phyloP scores from a whole-genome alignment of 2,113 vertebrate genomes.

The Chaetops frenatus region DNA sequence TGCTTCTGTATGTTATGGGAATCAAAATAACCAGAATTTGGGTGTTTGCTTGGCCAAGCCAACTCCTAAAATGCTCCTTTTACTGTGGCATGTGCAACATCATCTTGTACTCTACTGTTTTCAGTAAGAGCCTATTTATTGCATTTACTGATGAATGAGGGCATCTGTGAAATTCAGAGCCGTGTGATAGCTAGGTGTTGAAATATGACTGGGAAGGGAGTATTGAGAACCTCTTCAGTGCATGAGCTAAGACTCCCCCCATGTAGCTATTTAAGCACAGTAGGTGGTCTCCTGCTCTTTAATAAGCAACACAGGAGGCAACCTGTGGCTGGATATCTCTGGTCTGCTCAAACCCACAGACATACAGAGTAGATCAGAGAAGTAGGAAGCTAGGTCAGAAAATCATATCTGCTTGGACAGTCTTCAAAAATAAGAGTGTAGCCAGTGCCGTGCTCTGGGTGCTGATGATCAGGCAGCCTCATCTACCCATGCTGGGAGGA shows the following conservation, averaged over 20 bases:
- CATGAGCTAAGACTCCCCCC: neutral
- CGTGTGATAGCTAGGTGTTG: neutral
- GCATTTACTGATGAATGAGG: neutral
- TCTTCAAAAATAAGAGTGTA: neutral
- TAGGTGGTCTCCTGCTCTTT: neutral
- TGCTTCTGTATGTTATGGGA: neutral
- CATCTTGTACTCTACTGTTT: neutral
- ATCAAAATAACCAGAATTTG: neutral
- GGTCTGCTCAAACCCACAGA: neutral
- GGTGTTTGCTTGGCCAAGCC: neutral
- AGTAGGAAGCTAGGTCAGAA: neutral
- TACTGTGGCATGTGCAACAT: neutral
- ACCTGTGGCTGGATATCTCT: neutral
- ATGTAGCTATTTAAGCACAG: neutral
- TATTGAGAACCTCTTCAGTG: neutral
- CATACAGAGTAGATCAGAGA: neutral
- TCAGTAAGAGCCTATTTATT: neutral
- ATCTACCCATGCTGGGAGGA: neutral
- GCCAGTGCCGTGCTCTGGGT: neutral
- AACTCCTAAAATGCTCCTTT: neutral
- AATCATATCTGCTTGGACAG: neutral
- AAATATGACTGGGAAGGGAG: neutral
- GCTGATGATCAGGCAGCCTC: neutral
- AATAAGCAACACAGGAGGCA: neutral
- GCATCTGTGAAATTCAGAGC: neutral